These are phyloP conservation scores for Erebia palarica DNA, from an alignment of 2,888 invertebrate genomes.

Conservation along the genomic window DNA sequence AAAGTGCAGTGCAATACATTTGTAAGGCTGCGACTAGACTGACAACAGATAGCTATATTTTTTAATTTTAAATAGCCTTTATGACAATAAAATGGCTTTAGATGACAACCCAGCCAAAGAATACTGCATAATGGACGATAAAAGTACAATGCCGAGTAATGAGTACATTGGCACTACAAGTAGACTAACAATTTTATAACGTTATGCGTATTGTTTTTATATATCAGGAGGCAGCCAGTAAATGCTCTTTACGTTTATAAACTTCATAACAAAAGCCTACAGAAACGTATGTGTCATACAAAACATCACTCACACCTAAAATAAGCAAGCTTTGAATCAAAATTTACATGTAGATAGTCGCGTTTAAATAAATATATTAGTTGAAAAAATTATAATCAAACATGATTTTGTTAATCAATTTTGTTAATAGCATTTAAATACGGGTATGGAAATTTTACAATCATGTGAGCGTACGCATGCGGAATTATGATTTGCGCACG, in stretches of 20 bases:
- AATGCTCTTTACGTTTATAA: not conserved
- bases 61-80: not conserved
- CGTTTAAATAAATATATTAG: slow-evolving; percentile 24
- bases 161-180: not conserved
- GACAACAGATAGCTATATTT: not conserved
- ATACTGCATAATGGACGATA: not conserved
- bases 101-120: not conserved
- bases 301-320: slow-evolving; percentile 1
- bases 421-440: slow-evolving; percentile 35
- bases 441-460: slow-evolving; percentile 11
- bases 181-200: too few species aligned
- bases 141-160: not conserved
- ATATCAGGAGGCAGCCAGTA: too few species aligned
- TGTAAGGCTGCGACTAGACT: not conserved
- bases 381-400: slow-evolving; percentile 33
- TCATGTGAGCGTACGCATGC: not conserved
- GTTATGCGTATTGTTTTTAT: too few species aligned
- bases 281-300: not conserved
- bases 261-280: not conserved
- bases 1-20: not conserved
- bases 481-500: too few species aligned
- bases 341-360: slow-evolving; percentile 7
- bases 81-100: not conserved
- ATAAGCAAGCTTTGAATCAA: slow-evolving; percentile 11
- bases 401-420: not conserved